phyloP scores from a whole-genome alignment of 2,113 vertebrate genomes.

The Zapornia atra region DNA sequence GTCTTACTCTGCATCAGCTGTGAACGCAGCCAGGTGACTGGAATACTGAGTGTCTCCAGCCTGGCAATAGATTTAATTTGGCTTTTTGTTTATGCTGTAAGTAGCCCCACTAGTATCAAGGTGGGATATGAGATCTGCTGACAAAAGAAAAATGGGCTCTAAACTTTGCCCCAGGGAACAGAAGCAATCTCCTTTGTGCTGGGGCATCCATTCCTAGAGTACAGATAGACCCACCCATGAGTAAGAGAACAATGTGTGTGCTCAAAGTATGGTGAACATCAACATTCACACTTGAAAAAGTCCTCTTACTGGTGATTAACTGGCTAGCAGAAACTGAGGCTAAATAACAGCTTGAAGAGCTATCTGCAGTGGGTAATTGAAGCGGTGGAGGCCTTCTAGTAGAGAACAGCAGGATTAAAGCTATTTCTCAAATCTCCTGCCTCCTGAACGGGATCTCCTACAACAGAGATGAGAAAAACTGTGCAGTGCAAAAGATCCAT shows the following conservation, averaged over 20 bases:
- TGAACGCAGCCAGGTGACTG: background rate
- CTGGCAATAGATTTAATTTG: background rate
- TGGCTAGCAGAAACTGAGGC: background rate
- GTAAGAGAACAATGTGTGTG: background rate
- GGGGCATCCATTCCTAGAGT: background rate
- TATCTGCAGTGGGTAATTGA: background rate
- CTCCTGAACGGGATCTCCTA: background rate
- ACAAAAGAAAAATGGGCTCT: background rate
- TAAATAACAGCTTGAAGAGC: background rate
- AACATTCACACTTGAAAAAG: background rate
- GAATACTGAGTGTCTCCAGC: background rate
- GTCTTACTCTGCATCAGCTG: background rate
- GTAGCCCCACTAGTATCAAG: background rate
- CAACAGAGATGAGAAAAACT: background rate
- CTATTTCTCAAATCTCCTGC: background rate
- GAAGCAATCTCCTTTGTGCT: background rate
- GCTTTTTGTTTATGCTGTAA: background rate
- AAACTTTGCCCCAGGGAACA: background rate
- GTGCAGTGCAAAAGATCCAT: background rate
- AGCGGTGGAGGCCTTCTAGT: background rate
- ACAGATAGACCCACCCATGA: background rate
- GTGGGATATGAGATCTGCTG: background rate
- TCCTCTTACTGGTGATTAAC: background rate
- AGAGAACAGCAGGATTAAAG: background rate
- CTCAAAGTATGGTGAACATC: background rate